Base-by-base conservation (phyloP, 2,113 vertebrate species). In the Pungitius pungitius region DNA sequence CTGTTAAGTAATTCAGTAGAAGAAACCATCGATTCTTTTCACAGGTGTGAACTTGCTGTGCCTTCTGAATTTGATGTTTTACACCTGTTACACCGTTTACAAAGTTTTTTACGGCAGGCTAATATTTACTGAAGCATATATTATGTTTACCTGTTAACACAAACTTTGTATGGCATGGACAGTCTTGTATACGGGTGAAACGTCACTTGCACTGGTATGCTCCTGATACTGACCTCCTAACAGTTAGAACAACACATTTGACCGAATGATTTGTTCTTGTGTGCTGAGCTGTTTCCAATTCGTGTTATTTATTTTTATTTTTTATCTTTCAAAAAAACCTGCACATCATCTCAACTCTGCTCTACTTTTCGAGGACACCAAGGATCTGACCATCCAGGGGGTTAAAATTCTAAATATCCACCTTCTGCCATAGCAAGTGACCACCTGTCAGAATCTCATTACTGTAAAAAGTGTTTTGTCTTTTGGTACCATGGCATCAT, bases 321-420 rank as follows among this genome's bases (percentile, higher is more conserved):
- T 56, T n/a, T n/a, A n/a, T n/a, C n/a, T n/a, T 24, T 47, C 43
- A 72, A 43, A 45, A 18, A 5, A 54, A 54, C 77, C 54, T 22
- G 56, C 69, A 59, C 65, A 59, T 60, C 78, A 58, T 55, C 72
- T 77, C 68, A 65, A 49, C 72, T 56, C 60, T 63, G 75, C 81
- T 73, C 35, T 77, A 59, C 84, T 79, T 81, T 49, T 83, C 73
- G 83, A 87, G 75, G 81, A 87, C 70, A 62, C 42, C 69, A 77
- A 62, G 82, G 79, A 90, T 85, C 73, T 80, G 76, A 78, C 51
- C 76, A 75, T 71, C 72, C 76, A 85, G 88, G 82, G 33, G 89
- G 86, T 85, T 89, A 80, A 90, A 89, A 87, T 82, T 84, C 75
- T 78, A 3, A 58, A 73, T 82, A 75, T 22, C 10, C 79, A 63